Evolutionary conservation across 2,113 vertebrate species (phyloP).

Genomic region (Probosciger aterrimus): DNA sequence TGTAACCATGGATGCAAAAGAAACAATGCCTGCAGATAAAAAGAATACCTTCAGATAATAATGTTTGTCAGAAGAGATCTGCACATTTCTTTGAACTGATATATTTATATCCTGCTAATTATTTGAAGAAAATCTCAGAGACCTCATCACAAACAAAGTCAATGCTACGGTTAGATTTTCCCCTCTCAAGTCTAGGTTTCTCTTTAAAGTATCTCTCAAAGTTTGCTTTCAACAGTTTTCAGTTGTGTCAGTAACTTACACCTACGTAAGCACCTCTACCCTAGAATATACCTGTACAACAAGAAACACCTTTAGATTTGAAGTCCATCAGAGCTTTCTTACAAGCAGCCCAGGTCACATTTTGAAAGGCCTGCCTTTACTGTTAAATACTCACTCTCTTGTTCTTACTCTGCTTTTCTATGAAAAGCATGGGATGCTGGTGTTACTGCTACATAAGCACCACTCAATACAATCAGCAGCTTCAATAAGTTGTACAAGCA

Average conservation of each 20-base stretch:
- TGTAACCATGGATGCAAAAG: neutral
- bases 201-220: neutral
- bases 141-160: neutral
- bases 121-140: conserved; percentile 4
- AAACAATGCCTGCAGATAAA: conserved; percentile 9
- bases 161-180: neutral
- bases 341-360: neutral
- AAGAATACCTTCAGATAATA: neutral
- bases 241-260: neutral
- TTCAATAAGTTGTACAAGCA: neutral
- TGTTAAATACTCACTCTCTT: neutral
- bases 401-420: neutral
- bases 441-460: neutral
- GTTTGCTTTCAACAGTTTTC: neutral
- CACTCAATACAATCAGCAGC: neutral
- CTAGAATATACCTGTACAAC: neutral
- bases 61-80: conserved; percentile 5
- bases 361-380: neutral
- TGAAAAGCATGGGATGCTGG: rapidly evolving
- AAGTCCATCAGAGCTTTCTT: neutral
- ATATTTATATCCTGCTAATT: conserved; percentile 34
- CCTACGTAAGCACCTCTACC: neutral
- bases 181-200: neutral
- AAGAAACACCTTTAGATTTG: neutral
- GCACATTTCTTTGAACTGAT: conserved; percentile 38